Percentiles rank a stretch among this genome's conserved stretches.
Evolutionary conservation across 2,797 vertebrate genomes (phyloP).

Genomic region (Notoglanidium macrostoma): DNA sequence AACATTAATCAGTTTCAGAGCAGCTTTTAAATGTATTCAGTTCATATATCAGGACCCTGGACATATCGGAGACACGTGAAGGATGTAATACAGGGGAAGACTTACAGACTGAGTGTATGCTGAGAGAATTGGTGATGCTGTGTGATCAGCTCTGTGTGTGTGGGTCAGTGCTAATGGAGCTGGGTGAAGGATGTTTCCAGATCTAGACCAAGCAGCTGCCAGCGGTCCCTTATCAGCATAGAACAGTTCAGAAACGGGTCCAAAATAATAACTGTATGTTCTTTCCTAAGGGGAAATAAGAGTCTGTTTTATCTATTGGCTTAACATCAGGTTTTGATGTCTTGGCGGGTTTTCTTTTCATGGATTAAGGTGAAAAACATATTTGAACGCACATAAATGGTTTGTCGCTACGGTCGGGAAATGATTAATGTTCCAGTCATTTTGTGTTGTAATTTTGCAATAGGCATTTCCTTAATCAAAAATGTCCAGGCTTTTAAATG

Average conservation of each 20-base stretch:
- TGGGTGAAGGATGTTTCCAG: not conserved
- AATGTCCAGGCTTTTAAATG: not conserved
- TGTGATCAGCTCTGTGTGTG: not conserved
- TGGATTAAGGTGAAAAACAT: not conserved
- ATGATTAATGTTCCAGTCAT: not conserved
- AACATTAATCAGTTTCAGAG: constrained; percentile 33
- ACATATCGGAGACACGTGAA: constrained; percentile 12
- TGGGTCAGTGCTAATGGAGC: constrained; percentile 14
- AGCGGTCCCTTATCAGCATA: constrained; percentile 2
- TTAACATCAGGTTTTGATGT: not conserved
- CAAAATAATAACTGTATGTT: not conserved
- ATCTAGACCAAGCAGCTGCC: not conserved
- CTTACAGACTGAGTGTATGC: not conserved
- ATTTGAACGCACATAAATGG: not conserved
- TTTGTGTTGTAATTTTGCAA: not conserved
- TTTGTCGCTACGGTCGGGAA: not conserved
- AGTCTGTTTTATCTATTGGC: constrained; percentile 14
- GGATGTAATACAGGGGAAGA: not conserved
- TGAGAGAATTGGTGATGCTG: not conserved
- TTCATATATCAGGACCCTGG: not conserved
- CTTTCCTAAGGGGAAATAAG: not conserved
- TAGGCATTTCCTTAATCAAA: not conserved
- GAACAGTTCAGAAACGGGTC: constrained; percentile 10
- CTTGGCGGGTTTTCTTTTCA: not conserved
- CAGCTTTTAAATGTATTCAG: constrained; percentile 40